Percentiles rank a stretch among this genome's conserved stretches.
These are phyloP conservation scores for Brachyalestes nurse DNA, from an alignment of 2,797 vertebrate genomes.

Conservation along the genomic window DNA sequence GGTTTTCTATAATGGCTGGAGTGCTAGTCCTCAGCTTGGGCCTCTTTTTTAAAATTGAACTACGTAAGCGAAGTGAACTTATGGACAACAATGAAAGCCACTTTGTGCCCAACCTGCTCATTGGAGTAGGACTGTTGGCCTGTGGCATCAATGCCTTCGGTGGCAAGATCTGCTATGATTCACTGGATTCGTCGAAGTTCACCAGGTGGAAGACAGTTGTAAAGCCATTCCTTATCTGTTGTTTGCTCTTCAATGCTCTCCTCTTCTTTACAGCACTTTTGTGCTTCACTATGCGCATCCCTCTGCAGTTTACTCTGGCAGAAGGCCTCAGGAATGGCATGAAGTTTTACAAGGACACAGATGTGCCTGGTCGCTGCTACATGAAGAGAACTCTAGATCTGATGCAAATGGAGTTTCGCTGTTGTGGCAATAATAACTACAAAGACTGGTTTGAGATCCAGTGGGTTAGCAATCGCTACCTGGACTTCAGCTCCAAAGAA, in stretches of 20 bases:
- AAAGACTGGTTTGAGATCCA: constrained; percentile 99
- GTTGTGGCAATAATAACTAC: constrained; percentile 94
- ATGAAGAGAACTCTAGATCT: constrained; percentile 98
- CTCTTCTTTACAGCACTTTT: constrained; percentile 83
- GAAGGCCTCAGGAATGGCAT: constrained; percentile 91
- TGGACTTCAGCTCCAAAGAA: constrained; percentile 95
- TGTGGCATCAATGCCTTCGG: constrained; percentile 89
- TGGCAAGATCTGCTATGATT: constrained; percentile 96
- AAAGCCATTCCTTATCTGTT: constrained; percentile 85
- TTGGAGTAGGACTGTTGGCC: constrained; percentile 85
- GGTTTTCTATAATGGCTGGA: constrained; percentile 91
- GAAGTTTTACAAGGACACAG: constrained; percentile 96
- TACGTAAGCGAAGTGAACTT: constrained; percentile 94
- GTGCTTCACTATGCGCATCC: constrained; percentile 89
- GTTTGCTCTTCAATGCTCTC: constrained; percentile 82
- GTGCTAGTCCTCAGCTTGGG: constrained; percentile 93
- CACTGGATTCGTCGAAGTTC: constrained; percentile 91
- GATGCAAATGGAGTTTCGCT: constrained; percentile 97
- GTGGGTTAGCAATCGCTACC: constrained; percentile 98
- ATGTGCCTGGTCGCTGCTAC: constrained; percentile 95
- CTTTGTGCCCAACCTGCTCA: constrained; percentile 94
- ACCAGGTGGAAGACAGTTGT: constrained; percentile 89
- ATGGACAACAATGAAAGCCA: constrained; percentile 98
- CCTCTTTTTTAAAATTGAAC: constrained; percentile 95
- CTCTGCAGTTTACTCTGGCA: constrained; percentile 89